Percentiles rank a stretch among this genome's conserved stretches.
Conservation (phyloP, 2,888 invertebrate genomes). For the Helobdella robusta region DNA sequence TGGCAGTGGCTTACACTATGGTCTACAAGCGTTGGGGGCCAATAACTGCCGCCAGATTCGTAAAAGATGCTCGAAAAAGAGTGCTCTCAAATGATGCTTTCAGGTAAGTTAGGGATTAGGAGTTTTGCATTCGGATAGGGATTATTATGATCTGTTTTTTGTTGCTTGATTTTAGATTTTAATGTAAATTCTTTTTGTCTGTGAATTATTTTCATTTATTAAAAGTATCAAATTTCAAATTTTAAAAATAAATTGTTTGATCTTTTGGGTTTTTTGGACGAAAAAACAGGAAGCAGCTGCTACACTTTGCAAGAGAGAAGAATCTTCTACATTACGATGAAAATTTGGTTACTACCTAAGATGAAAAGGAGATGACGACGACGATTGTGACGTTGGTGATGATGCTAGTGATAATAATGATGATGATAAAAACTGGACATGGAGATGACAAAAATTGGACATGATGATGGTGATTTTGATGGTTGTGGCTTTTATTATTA, state of each 20-base stretch:
- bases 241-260: no score
- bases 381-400: background rate
- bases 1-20: slow-evolving; percentile 33
- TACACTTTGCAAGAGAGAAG: slow-evolving; percentile 22
- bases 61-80: slow-evolving; percentile 29
- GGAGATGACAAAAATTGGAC: no score
- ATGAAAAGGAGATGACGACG: background rate
- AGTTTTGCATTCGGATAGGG: no score
- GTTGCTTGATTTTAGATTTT: no score
- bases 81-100: slow-evolving; percentile 31
- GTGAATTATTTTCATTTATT: no score
- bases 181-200: no score
- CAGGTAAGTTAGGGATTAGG: no score
- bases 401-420: background rate
- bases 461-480: no score
- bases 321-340: slow-evolving; percentile 21
- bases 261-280: no score
- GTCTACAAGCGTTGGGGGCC: slow-evolving; percentile 34
- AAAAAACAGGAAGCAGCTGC: slow-evolving; percentile 26
- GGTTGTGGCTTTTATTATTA: no score
- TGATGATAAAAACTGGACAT: background rate
- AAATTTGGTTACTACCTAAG: background rate
- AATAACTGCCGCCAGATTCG: slow-evolving; percentile 30
- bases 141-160: no score
- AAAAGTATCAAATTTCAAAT: no score